These are phyloP conservation scores for Blastobasis adustella DNA, from an alignment of 2,888 invertebrate genomes.

Conservation along the genomic window DNA sequence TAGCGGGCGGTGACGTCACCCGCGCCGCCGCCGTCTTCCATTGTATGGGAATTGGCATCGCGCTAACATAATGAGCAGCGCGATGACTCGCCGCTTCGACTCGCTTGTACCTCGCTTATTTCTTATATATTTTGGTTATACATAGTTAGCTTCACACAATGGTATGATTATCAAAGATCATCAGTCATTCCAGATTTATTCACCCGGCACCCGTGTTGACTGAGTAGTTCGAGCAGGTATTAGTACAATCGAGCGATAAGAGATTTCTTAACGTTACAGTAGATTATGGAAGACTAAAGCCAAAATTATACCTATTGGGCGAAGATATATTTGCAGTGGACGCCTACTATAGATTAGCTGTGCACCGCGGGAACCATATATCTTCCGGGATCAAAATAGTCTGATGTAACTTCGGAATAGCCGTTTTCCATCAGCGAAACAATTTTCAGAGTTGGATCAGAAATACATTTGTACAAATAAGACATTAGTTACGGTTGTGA, in stretches of 20 bases:
- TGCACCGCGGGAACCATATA: no score
- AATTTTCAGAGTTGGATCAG: no score
- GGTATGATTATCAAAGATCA: conserved; percentile 8
- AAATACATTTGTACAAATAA: conserved; percentile 22
- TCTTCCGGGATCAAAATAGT: no score
- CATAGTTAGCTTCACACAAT: conserved; percentile 3
- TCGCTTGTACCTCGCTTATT: conserved; percentile 13
- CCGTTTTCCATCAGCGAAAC: no score
- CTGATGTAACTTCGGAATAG: no score
- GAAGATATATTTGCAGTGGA: conserved; percentile 1
- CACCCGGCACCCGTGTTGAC: neutral
- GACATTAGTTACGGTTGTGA: conserved; percentile 1
- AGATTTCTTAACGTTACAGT: no score
- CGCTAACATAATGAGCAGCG: conserved; percentile 53
- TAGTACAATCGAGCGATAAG: neutral
- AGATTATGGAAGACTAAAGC: no score
- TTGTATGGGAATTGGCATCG: conserved; percentile 62
- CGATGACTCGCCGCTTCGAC: conserved; percentile 43
- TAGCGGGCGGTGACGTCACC: conserved; percentile 63
- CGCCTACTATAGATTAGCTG: no score
- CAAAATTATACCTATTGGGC: no score
- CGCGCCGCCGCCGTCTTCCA: conserved; percentile 38
- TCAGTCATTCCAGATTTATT: conserved; percentile 2
- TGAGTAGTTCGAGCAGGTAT: neutral
- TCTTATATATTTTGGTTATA: conserved; percentile 6